These are phyloP conservation scores for Halictus quadricinctus DNA, from an alignment of 2,888 invertebrate species.

Conservation along the genomic window DNA sequence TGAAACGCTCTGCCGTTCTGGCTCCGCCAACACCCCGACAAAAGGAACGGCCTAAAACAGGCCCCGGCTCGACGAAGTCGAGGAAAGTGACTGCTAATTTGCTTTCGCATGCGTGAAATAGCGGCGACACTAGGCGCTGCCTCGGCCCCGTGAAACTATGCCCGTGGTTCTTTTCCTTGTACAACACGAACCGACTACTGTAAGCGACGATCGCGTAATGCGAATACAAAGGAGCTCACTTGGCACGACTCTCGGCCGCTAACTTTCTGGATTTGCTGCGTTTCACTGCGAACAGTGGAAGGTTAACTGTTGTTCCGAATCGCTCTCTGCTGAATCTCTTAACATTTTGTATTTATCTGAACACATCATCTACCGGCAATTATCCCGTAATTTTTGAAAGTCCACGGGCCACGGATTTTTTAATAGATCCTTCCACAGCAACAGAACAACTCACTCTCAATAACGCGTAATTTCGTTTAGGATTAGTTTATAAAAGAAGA, in stretches of 20 bases:
- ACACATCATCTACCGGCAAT: not conserved
- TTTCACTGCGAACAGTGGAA: not conserved
- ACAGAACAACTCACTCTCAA: not conserved
- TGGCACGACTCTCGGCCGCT: not conserved
- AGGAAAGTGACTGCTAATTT: conserved; percentile 23
- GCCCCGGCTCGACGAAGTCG: not conserved
- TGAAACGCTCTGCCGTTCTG: conserved; percentile 26
- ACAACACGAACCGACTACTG: not conserved
- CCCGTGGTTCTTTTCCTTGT: not conserved
- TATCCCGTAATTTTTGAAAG: not conserved
- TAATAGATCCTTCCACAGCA: not conserved
- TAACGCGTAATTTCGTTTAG: not conserved
- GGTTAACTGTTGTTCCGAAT: not conserved
- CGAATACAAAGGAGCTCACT: not conserved
- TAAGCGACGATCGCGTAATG: not conserved
- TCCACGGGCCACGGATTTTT: not conserved
- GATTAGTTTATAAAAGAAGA: too few species aligned
- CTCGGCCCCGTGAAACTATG: not conserved
- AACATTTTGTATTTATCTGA: not conserved
- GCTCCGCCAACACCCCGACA: not conserved
- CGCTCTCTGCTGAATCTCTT: not conserved
- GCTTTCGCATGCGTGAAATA: conserved; percentile 9
- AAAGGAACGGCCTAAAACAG: conserved; percentile 11
- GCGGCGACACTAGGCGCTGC: not conserved
- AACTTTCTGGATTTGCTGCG: not conserved